phyloP scores from a whole-genome alignment of 2,888 invertebrate species.

The Drosophila ustulata region DNA sequence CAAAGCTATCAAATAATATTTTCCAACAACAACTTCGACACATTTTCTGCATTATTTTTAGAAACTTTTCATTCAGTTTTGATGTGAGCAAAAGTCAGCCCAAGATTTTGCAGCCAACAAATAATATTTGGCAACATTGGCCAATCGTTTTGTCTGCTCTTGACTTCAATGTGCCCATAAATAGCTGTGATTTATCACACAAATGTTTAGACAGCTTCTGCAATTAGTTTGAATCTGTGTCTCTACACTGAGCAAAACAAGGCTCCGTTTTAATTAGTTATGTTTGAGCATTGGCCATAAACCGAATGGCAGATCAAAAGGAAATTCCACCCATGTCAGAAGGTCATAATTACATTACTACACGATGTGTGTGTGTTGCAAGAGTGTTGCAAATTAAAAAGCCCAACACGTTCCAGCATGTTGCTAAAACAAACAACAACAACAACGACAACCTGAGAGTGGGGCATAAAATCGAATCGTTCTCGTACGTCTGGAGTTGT shows the following conservation, averaged over 20 bases:
- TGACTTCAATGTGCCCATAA: background rate
- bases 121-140: background rate
- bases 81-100: too few relatives aligned
- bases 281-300: conserved; percentile 20
- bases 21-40: too few relatives aligned
- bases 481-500: conserved; percentile 22
- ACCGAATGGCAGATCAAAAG: conserved; percentile 41
- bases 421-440: conserved; percentile 48
- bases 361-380: conserved; percentile 26
- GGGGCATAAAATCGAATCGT: conserved; percentile 16
- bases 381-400: conserved; percentile 63
- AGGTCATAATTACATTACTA: conserved; percentile 42
- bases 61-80: too few relatives aligned
- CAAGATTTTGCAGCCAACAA: too few relatives aligned
- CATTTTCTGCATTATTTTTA: too few relatives aligned
- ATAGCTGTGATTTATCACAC: background rate
- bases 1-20: too few relatives aligned
- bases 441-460: background rate
- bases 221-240: conserved; percentile 4
- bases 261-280: conserved; percentile 10
- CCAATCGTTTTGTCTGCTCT: background rate
- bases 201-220: background rate
- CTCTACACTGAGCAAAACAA: background rate
- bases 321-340: conserved; percentile 20
- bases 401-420: conserved; percentile 65